phyloP scores from a whole-genome alignment of 2,797 vertebrate genomes.

The Macropodus opercularis region DNA sequence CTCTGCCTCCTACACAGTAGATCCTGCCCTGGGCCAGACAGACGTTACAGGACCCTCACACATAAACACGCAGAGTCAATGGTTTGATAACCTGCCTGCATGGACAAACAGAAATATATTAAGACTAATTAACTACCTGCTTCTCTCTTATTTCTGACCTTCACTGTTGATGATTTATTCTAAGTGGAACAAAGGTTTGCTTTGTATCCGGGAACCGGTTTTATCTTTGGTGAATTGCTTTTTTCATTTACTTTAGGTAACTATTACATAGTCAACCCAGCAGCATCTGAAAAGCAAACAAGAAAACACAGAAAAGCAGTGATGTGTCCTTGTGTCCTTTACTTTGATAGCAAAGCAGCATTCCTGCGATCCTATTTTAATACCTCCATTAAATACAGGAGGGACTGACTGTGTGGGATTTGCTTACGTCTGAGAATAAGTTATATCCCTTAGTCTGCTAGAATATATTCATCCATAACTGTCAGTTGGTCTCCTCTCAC shows the following conservation, averaged over 20 bases:
- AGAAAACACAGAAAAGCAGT: slow-evolving; percentile 50
- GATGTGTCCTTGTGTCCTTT: slow-evolving; percentile 48
- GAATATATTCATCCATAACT: slow-evolving; percentile 33
- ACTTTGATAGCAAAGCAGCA: slow-evolving; percentile 34
- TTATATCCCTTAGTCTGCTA: slow-evolving; percentile 35
- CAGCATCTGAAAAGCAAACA: slow-evolving; percentile 20
- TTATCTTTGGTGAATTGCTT: slow-evolving; percentile 29
- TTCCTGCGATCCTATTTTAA: slow-evolving; percentile 37
- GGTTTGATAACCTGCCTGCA: slow-evolving; percentile 15
- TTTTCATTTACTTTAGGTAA: slow-evolving; percentile 32
- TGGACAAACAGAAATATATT: slow-evolving; percentile 7
- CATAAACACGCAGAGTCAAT: slow-evolving; percentile 8
- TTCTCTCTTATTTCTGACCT: too few relatives aligned
- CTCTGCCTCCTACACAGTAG: too few relatives aligned
- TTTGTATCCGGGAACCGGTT: slow-evolving; percentile 48
- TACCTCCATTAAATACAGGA: slow-evolving; percentile 37
- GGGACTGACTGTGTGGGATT: slow-evolving; percentile 11
- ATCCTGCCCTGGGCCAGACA: too few relatives aligned
- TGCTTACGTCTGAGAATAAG: slow-evolving; percentile 38
- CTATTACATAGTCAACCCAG: slow-evolving; percentile 26
- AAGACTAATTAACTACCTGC: too few relatives aligned
- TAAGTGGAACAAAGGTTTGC: slow-evolving; percentile 43
- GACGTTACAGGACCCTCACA: slow-evolving; percentile 1
- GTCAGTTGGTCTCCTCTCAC: slow-evolving; percentile 29
- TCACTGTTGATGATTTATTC: slow-evolving; percentile 28